Base-by-base conservation (phyloP, 2,797 vertebrate species). In the Catamblyrhynchus diadema region DNA sequence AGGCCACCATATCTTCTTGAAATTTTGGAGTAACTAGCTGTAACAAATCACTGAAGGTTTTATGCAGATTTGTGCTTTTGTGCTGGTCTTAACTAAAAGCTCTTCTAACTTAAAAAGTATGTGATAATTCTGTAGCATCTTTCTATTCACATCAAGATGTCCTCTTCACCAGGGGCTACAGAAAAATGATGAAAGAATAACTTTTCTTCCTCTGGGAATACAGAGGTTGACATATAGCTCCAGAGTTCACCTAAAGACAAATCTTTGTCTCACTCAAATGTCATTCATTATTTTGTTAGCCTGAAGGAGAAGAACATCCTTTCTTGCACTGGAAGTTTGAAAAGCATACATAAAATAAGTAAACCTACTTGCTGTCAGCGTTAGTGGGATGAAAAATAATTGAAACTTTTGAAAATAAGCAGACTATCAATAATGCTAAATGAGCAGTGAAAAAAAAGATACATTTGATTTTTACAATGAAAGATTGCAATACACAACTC, bases 211-310 rank as follows among this genome's bases (percentile, higher is more conserved):
- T 83, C 32, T 27, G 72, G 39, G 70, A 94, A 86, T 95, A 91
- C 70, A 79, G 54, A 83, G 27, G 70, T 84, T 91, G 83, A 90
- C 67, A 57, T 66, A 80, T 24, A 81, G 73, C 69, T 88, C 62
- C 80, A 86, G 86, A 86, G 53, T 92, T 94, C 88, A 88, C 51
- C 62, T 77, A 44, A 93, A 92, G 70, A 94, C 44, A 92, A 86
- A 93, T 94, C 30, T 90, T 90, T 82, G 35, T 67, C 86, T 92
- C 82, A 72, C 73, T 90, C 60, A 79, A 87, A 90, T 79, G 56
- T 81, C 74, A 88, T 88, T 96, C 81, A 86, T 80, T 95, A 67
- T 71, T 91, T 88, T 83, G 51, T 84, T 88, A 88, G 47, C 81
- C 87, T 78, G 33, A 75, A 88, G 70, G 42, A 88, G 19, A 78